Evolutionary conservation across 2,888 invertebrate genomes (phyloP).

Genomic region (Chrysopilus asiliformis): DNA sequence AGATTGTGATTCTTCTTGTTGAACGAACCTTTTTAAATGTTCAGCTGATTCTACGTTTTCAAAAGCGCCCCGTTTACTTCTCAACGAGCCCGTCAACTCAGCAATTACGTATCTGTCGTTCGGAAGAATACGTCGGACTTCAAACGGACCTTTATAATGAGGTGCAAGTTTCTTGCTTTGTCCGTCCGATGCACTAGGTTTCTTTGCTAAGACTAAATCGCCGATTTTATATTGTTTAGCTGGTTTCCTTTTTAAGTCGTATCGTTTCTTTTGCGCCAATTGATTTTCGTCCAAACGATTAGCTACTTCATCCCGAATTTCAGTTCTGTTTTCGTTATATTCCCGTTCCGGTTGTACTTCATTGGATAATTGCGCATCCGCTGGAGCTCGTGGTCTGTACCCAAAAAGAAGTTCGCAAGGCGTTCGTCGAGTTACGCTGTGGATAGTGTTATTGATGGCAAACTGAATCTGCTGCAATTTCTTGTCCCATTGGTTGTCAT

Average conservation of each 20-base stretch:
- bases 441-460: neutral
- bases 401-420: constrained; percentile 1
- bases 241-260: neutral
- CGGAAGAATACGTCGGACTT: too few relatives aligned
- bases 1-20: too few relatives aligned
- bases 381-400: neutral
- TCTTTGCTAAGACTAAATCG: neutral
- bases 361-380: neutral
- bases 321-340: neutral
- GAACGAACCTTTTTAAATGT: too few relatives aligned
- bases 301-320: neutral
- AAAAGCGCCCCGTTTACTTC: too few relatives aligned
- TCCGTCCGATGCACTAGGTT: constrained; percentile 14
- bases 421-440: neutral
- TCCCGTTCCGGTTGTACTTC: neutral
- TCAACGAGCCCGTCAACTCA: too few relatives aligned
- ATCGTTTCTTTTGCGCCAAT: neutral
- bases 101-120: too few relatives aligned
- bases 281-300: neutral
- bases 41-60: too few relatives aligned
- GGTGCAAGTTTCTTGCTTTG: constrained; percentile 18
- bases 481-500: too few relatives aligned
- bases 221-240: neutral
- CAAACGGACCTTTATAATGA: too few relatives aligned
- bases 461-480: too few relatives aligned